Conservation (phyloP, 2,797 vertebrate genomes). For the Phaenicophaeus curvirostris region DNA sequence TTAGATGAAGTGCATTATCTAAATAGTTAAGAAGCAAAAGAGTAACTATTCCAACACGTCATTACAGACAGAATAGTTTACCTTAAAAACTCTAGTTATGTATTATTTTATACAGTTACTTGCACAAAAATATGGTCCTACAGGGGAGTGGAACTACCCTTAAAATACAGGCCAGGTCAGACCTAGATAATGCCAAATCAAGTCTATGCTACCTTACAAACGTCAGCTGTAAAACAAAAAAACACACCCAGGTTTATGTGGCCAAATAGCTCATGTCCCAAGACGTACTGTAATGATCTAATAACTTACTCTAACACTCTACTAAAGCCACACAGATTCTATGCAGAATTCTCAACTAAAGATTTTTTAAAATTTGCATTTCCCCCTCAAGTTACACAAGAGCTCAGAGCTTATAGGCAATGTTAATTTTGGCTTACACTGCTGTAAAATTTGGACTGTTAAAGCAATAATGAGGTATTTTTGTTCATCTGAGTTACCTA, state of each 20-base stretch:
- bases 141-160: not conserved
- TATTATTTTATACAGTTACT: not conserved
- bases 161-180: not conserved
- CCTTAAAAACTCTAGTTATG: not conserved
- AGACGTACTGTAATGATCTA: not conserved
- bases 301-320: not conserved
- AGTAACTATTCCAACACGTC: not conserved
- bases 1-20: not conserved
- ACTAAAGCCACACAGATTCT: not conserved
- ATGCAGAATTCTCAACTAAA: not conserved
- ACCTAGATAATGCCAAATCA: not conserved
- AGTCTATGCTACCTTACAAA: not conserved
- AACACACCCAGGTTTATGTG: not conserved
- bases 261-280: not conserved
- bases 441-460: not conserved
- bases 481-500: not conserved
- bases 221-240: not conserved
- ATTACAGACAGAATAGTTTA: not conserved
- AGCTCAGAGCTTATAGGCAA: not conserved
- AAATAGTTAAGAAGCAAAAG: not conserved
- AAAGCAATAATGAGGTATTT: not conserved
- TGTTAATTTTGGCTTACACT: not conserved
- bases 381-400: not conserved
- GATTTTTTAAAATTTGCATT: not conserved
- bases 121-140: not conserved